Evolutionary conservation across 2,113 vertebrate species (phyloP), one percentile per base, ranked within the genome.

Genomic region (Poeciliopsis turrubarensis): DNA sequence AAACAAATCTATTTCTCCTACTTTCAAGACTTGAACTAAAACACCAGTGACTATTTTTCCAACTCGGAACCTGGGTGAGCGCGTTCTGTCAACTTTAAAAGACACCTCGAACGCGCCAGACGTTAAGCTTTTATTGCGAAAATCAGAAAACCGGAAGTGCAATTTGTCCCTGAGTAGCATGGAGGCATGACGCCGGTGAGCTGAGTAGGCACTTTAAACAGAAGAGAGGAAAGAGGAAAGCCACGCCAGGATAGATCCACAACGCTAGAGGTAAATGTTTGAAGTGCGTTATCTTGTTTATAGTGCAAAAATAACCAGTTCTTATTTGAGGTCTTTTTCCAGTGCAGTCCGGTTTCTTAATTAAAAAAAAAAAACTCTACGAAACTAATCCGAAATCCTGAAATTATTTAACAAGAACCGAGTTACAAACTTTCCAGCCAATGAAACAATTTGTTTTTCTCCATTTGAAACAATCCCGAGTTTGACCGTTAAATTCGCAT

Each of bases 91-190:
- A 6, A 7, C 5, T 5, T 19, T 47, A 6, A 19, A 47, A 47
- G 17, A 47, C 14, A n/a, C 51, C 5, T 57, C 25, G 51, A 57
- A 57, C 51, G 51, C 25, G 7, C 17, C 25, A 10, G 51, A 57
- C 4, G 19, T 8, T 2, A 1, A 3, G 7, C 10, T 44, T 82
- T 86, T 89, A 89, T 69, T 89, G 80, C 86, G 85, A 81, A 79
- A 79, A 37, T 0, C 2, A 0, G 3, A 4, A 29, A 0, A 44
- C 39, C 69, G 87, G 89, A 89, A 79, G 70, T 41, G 2, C 8
- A n/a, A 3, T 37, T 7, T 3, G 4, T 54, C 65, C 13, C 44
- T 31, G 54, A 57, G 37, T 14, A 3, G 9, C 37, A 51, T 27
- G 15, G 15, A 29, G 7, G 47, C 78, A 15, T 60, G 71, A 68